Percentiles rank a stretch among this genome's conserved stretches.
Evolutionary conservation across 1,140 invertebrate species (phyloP).

Genomic region (Drosophila chauvacae): DNA sequence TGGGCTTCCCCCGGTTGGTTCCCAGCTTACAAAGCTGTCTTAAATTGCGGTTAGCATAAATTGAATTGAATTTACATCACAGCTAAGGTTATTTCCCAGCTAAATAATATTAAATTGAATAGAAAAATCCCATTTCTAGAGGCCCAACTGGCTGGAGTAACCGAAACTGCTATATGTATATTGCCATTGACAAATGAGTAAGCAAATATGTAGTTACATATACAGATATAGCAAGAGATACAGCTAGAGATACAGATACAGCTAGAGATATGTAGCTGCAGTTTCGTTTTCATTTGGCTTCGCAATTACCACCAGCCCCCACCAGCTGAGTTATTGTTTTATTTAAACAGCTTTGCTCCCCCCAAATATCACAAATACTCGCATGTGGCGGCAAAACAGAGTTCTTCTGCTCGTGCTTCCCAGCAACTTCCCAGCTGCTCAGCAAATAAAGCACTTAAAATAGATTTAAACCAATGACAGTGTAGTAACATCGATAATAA

Average conservation of each 20-base stretch:
- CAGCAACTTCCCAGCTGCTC: conserved; percentile 11
- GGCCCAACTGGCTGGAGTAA: background rate
- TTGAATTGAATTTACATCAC: conserved; percentile 1
- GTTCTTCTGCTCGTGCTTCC: background rate
- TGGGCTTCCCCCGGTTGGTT: conserved; percentile 9
- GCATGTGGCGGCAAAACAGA: conserved; percentile 16
- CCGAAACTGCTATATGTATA: background rate
- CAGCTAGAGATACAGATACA: background rate
- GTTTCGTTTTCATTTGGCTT: conserved; percentile 42
- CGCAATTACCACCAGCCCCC: conserved; percentile 7
- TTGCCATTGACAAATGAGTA: conserved; percentile 15
- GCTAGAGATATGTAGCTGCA: conserved; percentile 10
- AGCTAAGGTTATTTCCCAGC: conserved; percentile 9
- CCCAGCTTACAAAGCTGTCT: conserved; percentile 5
- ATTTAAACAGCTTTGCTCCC: conserved; percentile 48
- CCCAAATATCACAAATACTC: conserved; percentile 6
- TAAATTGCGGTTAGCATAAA: conserved; percentile 33
- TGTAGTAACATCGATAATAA: background rate
- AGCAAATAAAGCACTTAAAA: conserved; percentile 6
- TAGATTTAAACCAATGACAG: background rate
- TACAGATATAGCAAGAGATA: background rate
- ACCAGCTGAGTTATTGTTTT: conserved; percentile 24
- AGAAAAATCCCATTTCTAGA: conserved; percentile 1
- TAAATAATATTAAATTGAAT: background rate
- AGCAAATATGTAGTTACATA: conserved; percentile 20